Percentiles rank a stretch among this genome's conserved stretches.
Conservation (phyloP, 2,888 invertebrate species). For the Tortricodes alternella region DNA sequence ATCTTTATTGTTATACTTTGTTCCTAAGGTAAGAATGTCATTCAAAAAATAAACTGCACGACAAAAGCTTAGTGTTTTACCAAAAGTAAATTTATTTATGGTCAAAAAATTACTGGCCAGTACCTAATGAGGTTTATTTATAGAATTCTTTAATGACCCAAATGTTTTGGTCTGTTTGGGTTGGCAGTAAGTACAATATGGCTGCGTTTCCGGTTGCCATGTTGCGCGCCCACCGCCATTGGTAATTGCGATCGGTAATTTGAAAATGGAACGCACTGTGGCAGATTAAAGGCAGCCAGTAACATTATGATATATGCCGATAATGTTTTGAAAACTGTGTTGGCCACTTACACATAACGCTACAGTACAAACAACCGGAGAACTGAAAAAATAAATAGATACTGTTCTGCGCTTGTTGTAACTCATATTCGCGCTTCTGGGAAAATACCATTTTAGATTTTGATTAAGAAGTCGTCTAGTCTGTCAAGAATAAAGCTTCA, state of each 20-base stretch:
- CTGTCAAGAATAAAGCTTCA: too few relatives aligned
- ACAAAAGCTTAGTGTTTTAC: too few relatives aligned
- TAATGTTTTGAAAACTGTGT: not conserved
- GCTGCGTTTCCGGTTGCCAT: constrained; percentile 34
- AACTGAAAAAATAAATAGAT: too few relatives aligned
- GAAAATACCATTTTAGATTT: too few relatives aligned
- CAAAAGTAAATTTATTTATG: too few relatives aligned
- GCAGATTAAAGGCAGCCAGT: constrained; percentile 3
- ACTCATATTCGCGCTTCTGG: too few relatives aligned
- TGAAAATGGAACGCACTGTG: constrained; percentile 24
- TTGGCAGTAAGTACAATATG: constrained; percentile 32
- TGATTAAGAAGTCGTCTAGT: too few relatives aligned
- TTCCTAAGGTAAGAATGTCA: too few relatives aligned
- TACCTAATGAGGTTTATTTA: constrained; percentile 12
- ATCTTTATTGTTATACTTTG: too few relatives aligned
- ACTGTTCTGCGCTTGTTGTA: too few relatives aligned
- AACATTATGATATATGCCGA: not conserved
- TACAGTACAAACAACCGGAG: not conserved
- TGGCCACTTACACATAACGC: not conserved
- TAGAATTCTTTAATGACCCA: constrained; percentile 15
- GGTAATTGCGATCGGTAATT: constrained; percentile 31
- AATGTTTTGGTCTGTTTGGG: constrained; percentile 26
- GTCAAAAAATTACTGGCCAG: constrained; percentile 4
- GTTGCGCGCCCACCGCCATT: constrained; percentile 24
- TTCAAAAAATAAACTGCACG: not conserved